phyloP scores from a whole-genome alignment of 2,797 vertebrate species.

The Sebastes flavidus region DNA sequence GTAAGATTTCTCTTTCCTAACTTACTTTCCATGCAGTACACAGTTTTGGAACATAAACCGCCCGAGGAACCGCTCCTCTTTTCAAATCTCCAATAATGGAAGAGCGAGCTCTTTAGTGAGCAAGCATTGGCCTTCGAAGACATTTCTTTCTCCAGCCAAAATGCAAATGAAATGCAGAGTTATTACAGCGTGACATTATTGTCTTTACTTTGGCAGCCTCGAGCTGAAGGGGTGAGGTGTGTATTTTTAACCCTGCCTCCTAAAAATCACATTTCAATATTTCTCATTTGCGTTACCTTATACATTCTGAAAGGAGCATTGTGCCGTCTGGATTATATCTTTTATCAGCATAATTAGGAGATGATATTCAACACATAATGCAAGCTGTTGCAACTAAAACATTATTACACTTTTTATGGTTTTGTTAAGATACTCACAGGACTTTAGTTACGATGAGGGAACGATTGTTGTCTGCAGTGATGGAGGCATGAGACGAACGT shows the following conservation, averaged over 20 bases:
- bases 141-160: background rate
- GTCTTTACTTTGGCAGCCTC: background rate
- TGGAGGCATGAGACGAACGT: background rate
- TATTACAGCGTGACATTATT: background rate
- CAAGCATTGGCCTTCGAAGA: background rate
- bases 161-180: constrained; percentile 12
- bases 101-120: background rate
- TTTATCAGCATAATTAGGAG: background rate
- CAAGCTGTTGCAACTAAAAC: background rate
- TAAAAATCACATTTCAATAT: background rate
- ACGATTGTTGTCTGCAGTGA: background rate
- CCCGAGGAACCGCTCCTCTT: background rate
- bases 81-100: background rate
- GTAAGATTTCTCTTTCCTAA: background rate
- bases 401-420: background rate
- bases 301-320: background rate
- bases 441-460: background rate
- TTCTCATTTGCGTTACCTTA: background rate
- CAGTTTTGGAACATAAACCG: background rate
- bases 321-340: background rate
- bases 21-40: background rate
- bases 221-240: background rate
- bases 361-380: background rate
- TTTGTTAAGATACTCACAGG: background rate
- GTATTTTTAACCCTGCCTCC: background rate